Base-by-base conservation (phyloP, 2,797 vertebrate species). In the Poliocrania exsul region DNA sequence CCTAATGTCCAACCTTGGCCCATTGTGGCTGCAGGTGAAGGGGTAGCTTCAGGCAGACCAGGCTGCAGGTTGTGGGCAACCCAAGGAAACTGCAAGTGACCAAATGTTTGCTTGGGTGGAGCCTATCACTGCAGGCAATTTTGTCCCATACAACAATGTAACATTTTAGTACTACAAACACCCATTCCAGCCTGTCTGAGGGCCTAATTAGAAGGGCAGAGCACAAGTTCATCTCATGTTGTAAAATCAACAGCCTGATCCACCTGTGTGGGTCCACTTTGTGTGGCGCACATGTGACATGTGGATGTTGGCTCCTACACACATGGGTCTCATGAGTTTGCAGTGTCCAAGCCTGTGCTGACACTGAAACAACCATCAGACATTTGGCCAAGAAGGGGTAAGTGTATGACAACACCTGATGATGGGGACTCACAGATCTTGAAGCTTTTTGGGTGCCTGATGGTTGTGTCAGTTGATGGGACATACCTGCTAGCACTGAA, bases 221-320 rank as follows among this genome's bases (percentile, higher is more conserved):
- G 15, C 4, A 1, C 24, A 57, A 42, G 33, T 65, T 47, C 21
- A n/a, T 26, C 51, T 70, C 51, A 28, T 0, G 0, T 1, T 1
- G 49, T 28, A 50, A 65, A 87, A 35, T 13, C n/a, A 53, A 37
- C 21, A 35, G 0, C 9, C 4, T 40, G 24, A 29, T 16, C 35
- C 10, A 4, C n/a, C 49, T 5, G 5, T 6, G 67, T 5, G 37
- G 51, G 26, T 53, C 51, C 50, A 51, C 33, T 28, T 54, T n/a
- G 40, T 29, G 25, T 38, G 58, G 25, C 24, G 37, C 35, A 33
- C 69, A 10, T 0, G 0, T 10, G 44, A 20, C 19, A 66, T 47
- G 51, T 6, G 20, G 50, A 3, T 28, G n/a, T 16, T 46, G 46
- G 23, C 5, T 49, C 5, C 69, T 38, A 9, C 25, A 42, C 21